Percentiles rank a stretch among this genome's conserved stretches.
Conservation (phyloP, 2,797 vertebrate species). For the Buphagus erythrorhynchus region DNA sequence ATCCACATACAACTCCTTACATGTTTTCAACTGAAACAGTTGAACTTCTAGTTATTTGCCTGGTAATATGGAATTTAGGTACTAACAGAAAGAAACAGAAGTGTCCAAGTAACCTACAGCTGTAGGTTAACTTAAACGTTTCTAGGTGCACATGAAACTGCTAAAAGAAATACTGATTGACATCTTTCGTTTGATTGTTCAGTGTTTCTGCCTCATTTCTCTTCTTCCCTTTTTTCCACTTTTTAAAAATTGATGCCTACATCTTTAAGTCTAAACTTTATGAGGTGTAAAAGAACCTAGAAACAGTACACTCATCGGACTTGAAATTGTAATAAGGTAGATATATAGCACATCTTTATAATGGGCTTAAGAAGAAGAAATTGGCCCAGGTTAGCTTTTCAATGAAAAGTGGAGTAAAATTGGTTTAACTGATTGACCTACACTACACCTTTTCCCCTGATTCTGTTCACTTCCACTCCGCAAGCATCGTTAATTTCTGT, state of each 20-base stretch:
- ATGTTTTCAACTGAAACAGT: conserved; percentile 62
- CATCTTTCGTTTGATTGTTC: conserved; percentile 14
- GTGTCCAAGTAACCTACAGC: conserved; percentile 20
- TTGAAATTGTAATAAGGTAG: neutral
- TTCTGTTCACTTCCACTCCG: conserved; percentile 76
- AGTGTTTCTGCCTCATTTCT: neutral
- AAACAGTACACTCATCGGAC: neutral
- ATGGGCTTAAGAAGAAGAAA: neutral
- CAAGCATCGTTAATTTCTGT: conserved; percentile 86
- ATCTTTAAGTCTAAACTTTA: neutral
- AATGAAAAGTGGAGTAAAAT: neutral
- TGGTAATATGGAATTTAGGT: neutral
- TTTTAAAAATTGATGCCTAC: neutral
- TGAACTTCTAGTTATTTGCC: conserved; percentile 43
- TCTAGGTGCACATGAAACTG: conserved; percentile 23
- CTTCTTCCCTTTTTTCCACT: neutral
- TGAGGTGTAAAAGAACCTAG: neutral
- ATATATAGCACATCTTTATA: neutral
- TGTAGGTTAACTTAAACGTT: neutral
- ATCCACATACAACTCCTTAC: conserved; percentile 50
- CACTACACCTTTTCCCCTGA: neutral
- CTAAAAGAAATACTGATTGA: conserved; percentile 42
- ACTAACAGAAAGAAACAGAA: neutral
- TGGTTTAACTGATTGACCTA: conserved; percentile 32
- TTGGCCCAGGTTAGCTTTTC: neutral